Percentiles rank a stretch among this genome's conserved stretches.
These are phyloP conservation scores for Diabrotica virgifera DNA, from an alignment of 1,140 invertebrate species.

Conservation along the genomic window DNA sequence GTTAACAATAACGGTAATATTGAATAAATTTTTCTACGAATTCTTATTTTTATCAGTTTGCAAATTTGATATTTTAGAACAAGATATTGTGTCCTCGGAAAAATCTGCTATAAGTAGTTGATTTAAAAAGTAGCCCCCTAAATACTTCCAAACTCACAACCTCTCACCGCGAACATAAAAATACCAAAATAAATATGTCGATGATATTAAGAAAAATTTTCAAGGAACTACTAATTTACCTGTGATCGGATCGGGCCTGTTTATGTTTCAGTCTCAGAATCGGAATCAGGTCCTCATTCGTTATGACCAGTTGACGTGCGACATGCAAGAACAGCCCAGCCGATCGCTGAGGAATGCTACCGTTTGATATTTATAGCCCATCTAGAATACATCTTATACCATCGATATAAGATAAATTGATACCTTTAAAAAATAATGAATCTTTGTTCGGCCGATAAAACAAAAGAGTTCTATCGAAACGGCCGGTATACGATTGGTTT, in stretches of 20 bases:
- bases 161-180: no score
- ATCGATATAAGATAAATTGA: slow-evolving; percentile 21
- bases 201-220: background rate
- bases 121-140: no score
- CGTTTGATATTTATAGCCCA: slow-evolving; percentile 20
- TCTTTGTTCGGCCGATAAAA: slow-evolving; percentile 15
- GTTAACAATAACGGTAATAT: no score
- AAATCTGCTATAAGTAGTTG: no score
- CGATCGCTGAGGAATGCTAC: slow-evolving; percentile 17
- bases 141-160: no score
- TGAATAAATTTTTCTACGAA: no score
- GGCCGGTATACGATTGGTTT: slow-evolving; percentile 6
- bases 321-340: slow-evolving; percentile 18
- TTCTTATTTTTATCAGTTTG: no score
- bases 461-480: slow-evolving; percentile 17
- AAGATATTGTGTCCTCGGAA: no score
- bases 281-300: slow-evolving; percentile 13
- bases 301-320: slow-evolving; percentile 14
- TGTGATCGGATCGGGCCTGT: slow-evolving; percentile 6
- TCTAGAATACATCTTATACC: slow-evolving; percentile 18
- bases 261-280: slow-evolving; percentile 15
- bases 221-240: slow-evolving; percentile 2
- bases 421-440: slow-evolving; percentile 18
- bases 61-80: no score
- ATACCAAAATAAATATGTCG: background rate